Evolutionary conservation across 1,140 invertebrate species (phyloP), one percentile per base, ranked within the genome.

Genomic region (Aphaenogaster ashmeadi): DNA sequence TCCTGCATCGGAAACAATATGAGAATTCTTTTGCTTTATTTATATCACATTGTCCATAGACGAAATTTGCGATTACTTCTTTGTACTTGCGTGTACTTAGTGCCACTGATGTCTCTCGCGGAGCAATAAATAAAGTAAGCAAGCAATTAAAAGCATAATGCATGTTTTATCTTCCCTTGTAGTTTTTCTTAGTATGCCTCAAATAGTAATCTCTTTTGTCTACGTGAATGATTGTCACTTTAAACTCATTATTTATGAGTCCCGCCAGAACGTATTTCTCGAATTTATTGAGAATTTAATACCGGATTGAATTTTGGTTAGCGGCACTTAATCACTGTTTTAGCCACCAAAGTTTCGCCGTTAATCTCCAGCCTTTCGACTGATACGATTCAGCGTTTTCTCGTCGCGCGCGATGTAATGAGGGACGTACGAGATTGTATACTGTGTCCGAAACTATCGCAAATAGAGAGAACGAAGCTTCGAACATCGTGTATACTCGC

Each of bases 381-480:
- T 50, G 54, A 62, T 88, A 47, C 64, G 47, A 78, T 75, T 60
- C 54, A 74, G 52, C 44, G 58, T 67, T 78, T 89, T 74, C 33
- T 52, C 72, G 33, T 2, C 4, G 41, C 15, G 27, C 27, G 36
- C 89, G 50, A 67, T 41, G 64, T 58, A 88, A 90, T 87, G 77
- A 79, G 89, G 58, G 50, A 54, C 52, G 50, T 13, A 27, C 52
- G 3, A 3, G 58, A 64, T 86, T 69, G 47, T 41, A 44, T 44
- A 64, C 5, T 21, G 38, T 11, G 54, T 38, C 54, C 18, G n/a
- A 44, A 33, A 50, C 54, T 84, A 79, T 87, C 41, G 62, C 84
- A 87, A 81, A 88, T 88, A 90, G 88, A 91, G 64, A 87, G 86
- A 74, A 88, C 52, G 81, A 87, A 58, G 66, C 52, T 54, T 60